Base-by-base conservation (phyloP, 2,113 vertebrate genomes). In the Microtus montanus region DNA sequence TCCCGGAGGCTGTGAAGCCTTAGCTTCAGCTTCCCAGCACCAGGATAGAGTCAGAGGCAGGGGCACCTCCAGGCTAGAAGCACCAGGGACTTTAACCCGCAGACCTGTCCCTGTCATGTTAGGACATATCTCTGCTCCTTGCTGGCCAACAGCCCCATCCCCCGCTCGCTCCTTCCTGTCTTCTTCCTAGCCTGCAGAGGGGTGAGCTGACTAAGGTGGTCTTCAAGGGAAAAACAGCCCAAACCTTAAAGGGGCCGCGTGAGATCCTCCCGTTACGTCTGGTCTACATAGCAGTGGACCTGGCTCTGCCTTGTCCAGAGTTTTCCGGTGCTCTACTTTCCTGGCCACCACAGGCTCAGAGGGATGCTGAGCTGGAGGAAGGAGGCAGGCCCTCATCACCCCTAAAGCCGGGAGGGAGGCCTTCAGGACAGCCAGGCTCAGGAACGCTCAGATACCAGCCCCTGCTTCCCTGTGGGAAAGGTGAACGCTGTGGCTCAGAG, bases 1-100 rank as follows among this genome's bases (percentile, higher is more conserved):
- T 13, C 63, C 49, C 1, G 0, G 2, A 3, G 28, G 41, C 82
- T 5, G 11, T 4, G 2, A 2, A 0, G 1, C 35, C 28, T 63
- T 33, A 5, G 52, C 24, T 71, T 41, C 63, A 0, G 0, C 14
- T 9, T 73, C 49, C 79, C 7, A 33, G 64, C 44, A 35, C 26
- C 2, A 4, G 89, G n/a, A 54, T 33, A n/a, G 66, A 7, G 35
- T 5, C 28, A n/a, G 75, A 75, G n/a, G 19, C 58, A 30, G 58
- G 5, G 63, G 44, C 0, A 30, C 63, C 30, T 83, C 20, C 58
- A 38, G 75, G 20, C 38, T 28, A 35, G 49, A 14, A 58, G 87
- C 73, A 7, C 91, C 22, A 41, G 61, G 38, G 41, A 71, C 54
- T 6, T 9, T 0, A 5, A 7, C 49, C 61, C 30, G 6, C 85